A percentile compares a stretch with the other conserved stretches of the same genome.
These are phyloP conservation scores for Tenthredo livida DNA, from an alignment of 2,888 invertebrate genomes.

Conservation along the genomic window DNA sequence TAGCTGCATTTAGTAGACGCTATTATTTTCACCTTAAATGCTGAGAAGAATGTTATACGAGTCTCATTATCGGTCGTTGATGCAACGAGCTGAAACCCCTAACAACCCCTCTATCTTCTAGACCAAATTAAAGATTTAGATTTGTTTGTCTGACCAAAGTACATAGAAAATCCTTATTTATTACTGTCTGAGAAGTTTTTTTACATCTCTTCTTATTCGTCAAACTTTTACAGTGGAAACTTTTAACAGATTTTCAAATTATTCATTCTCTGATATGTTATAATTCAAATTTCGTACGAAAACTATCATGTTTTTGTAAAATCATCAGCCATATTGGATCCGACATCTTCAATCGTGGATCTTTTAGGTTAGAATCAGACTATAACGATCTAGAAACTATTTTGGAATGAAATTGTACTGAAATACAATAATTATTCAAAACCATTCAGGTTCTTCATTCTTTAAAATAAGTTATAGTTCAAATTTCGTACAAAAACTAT, in stretches of 20 bases:
- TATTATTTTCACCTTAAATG: conserved; percentile 27
- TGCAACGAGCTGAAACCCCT: not conserved
- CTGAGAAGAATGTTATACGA: conserved; percentile 27
- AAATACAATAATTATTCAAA: too few species aligned
- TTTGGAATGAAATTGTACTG: not conserved
- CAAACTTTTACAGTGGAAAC: too few species aligned
- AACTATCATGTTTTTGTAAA: not conserved
- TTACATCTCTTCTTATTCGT: too few species aligned
- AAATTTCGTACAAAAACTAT: too few species aligned
- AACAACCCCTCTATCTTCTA: not conserved
- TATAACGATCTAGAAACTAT: not conserved
- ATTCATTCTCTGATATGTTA: not conserved
- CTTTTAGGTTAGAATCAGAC: not conserved
- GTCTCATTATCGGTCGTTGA: conserved; percentile 23
- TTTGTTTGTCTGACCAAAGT: not conserved
- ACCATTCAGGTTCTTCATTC: too few species aligned
- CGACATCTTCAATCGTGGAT: not conserved
- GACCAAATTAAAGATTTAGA: conserved; percentile 4
- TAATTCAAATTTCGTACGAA: not conserved
- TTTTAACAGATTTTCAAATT: not conserved
- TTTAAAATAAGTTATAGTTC: too few species aligned
- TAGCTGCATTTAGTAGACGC: conserved; percentile 20
- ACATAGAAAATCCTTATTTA: not conserved
- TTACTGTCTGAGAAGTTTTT: not conserved
- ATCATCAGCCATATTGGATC: not conserved